Evolutionary conservation across 2,113 vertebrate genomes (phyloP), one percentile per base, ranked within the genome.

Genomic region (Ophiodon elongatus): DNA sequence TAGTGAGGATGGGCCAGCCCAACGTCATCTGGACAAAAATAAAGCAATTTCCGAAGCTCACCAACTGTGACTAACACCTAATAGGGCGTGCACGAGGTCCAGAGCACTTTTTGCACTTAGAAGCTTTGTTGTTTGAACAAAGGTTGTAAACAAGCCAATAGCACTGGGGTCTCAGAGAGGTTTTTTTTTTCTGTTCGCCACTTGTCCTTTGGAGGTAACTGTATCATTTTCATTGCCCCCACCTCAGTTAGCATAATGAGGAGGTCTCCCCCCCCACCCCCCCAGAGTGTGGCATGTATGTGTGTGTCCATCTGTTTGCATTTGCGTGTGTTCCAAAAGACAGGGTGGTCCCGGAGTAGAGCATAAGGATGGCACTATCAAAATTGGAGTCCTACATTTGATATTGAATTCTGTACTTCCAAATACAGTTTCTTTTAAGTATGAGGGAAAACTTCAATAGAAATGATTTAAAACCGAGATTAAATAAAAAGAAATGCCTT

Each of bases 21-120:
- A 21, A 50, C 0, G 35, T 90, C 82, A 86, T 88, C 85, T 76
- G 86, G 76, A 90, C 79, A 85, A 86, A 85, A 92, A 89, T 89
- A 70, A 89, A 90, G 90, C 92, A 91, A 93, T 94, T 92, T 92
- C 86, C 72, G 10, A 69, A 72, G 81, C 86, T 86, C 29, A 33
- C 81, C 77, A 64, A 92, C 85, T 89, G 85, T 93, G 93, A 93
- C 94, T 90, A 90, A 93, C 81, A 86, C 89, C 91, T 92, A 88
- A 89, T 79, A 84, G 81, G 71, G 71, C 67, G 50, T 81, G 75
- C 82, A 83, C 63, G 4, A 70, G 74, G 47, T 85, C 88, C 71
- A 85, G 39, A 84, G 71, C 78, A 33, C 50, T 79, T 86, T 77
- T 83, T 90, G 62, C 37, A 77, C 39, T 37, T 80, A 86, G 75